Evolutionary conservation across 2,888 invertebrate genomes (phyloP), one percentile per base, ranked within the genome.

Genomic region (Monochamus alternatus): DNA sequence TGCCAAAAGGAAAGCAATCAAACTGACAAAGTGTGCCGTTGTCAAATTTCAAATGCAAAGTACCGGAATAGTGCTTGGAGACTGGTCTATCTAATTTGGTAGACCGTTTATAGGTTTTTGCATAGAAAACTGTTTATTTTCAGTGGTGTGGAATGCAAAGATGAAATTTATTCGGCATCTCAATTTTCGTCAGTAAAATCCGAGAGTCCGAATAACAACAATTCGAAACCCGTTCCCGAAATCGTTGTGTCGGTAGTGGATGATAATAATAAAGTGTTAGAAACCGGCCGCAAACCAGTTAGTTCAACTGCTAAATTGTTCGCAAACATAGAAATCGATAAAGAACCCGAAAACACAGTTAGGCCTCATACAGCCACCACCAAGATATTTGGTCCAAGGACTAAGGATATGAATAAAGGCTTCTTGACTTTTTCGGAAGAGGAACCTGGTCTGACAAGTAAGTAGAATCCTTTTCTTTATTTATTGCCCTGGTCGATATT

Each of bases 361-460:
- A 82, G 87, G 76, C 94, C 94, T 31, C 92, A 92, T 87, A 93
- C 94, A 73, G 93, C 94, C 81, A 94, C 95, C 78, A 92, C 93
- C 86, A 93, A 93, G 83, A 94, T 95, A 87, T 95, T 96, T 88
- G 94, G 93, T 80, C 95, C 95, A 82, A 92, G 94, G 89, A 94
- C 96, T 84, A 93, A 96, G 92, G 97, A 97, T 90, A 97, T 98
- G 97, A 97, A 95, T 91, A 95, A 95, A 90, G 96, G 95, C 89
- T 97, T 95, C 92, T 92, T 97, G 87, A 94, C 94, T 89, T 97
- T 96, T 90, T 93, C 95, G 85, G 96, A 95, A 87, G 95, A 96
- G 90, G 94, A 95, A 89, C 91, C 93, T 81, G 95, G 95, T 86
- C 91, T 94, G 88, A 95, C 96, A 91, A 95, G 96, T 97, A 91